Base-by-base conservation (phyloP, 2,888 invertebrate genomes). In the Agrotis ipsilon region DNA sequence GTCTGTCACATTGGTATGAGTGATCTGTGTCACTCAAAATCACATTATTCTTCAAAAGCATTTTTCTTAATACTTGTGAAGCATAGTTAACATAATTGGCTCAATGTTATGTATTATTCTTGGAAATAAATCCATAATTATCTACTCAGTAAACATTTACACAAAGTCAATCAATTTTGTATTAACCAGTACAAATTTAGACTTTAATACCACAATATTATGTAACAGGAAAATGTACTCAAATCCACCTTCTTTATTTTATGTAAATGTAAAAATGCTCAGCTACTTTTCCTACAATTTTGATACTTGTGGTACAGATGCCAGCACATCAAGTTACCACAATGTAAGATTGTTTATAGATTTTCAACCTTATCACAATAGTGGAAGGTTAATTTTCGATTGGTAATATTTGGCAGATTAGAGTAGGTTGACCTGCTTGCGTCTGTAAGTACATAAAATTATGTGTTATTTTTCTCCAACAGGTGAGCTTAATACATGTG, bases 401-500 rank as follows among this genome's bases (percentile, higher is more conserved):
- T n/a, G n/a, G n/a, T n/a, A n/a, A n/a, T n/a, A n/a, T n/a, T n/a
- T n/a, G n/a, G n/a, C n/a, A n/a, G n/a, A n/a, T n/a, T n/a, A n/a
- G n/a, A n/a, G n/a, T n/a, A n/a, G n/a, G n/a, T n/a, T n/a, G n/a
- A n/a, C n/a, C n/a, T n/a, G n/a, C n/a, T n/a, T n/a, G n/a, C n/a
- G n/a, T n/a, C n/a, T n/a, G n/a, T n/a, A n/a, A n/a, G 1, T 19
- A 32, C 21, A 1, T 54, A 21, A 18, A 39, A 0, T 27, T 21
- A 63, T 21, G 16, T 21, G 6, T 19, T 7, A 16, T 58, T 57
- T 39, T 68, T 63, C n/a, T 54, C 43, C 19, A 61, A 70, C 62
- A 98, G 98, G 98, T 98, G 80, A 98, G 97, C 94, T 96, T 98
- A 87, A 98, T 98, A 86, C 99, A 99, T 93, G 98, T 98, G 65